These are phyloP conservation scores for Trachymyrmex cornetzi DNA, from an alignment of 1,140 invertebrate species.

Conservation along the genomic window DNA sequence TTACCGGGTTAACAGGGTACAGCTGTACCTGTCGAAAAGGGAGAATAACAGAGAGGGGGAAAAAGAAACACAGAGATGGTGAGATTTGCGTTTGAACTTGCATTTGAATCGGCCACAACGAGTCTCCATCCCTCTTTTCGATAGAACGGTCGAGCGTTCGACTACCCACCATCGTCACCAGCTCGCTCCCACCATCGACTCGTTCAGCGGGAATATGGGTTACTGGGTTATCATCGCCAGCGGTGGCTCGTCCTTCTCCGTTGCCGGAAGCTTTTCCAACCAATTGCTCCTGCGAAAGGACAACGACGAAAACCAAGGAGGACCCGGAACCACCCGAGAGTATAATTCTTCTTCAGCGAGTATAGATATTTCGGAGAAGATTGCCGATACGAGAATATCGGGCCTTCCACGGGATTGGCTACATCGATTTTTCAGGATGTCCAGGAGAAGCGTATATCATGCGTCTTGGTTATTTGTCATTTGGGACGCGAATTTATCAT, in stretches of 20 bases:
- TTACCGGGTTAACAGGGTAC: slow-evolving; percentile 56
- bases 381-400: slow-evolving; percentile 43
- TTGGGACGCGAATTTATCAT: slow-evolving; percentile 30
- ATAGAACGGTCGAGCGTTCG: slow-evolving; percentile 61
- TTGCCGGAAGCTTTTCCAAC: slow-evolving; percentile 76
- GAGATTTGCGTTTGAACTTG: slow-evolving; percentile 63
- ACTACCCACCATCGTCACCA: slow-evolving; percentile 47
- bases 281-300: slow-evolving; percentile 77
- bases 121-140: slow-evolving; percentile 59
- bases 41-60: not conserved
- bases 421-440: slow-evolving; percentile 51
- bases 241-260: slow-evolving; percentile 71
- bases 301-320: slow-evolving; percentile 59
- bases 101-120: slow-evolving; percentile 49
- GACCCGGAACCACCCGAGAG: slow-evolving; percentile 25
- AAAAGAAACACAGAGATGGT: not conserved
- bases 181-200: slow-evolving; percentile 52
- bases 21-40: slow-evolving; percentile 50
- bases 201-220: slow-evolving; percentile 74
- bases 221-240: slow-evolving; percentile 80
- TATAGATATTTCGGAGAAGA: slow-evolving; percentile 39
- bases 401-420: slow-evolving; percentile 45
- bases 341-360: slow-evolving; percentile 60
- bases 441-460: slow-evolving; percentile 45
- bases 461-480: slow-evolving; percentile 15